Evolutionary conservation across 2,888 invertebrate genomes (phyloP).

Genomic region (Lamproptera curius): DNA sequence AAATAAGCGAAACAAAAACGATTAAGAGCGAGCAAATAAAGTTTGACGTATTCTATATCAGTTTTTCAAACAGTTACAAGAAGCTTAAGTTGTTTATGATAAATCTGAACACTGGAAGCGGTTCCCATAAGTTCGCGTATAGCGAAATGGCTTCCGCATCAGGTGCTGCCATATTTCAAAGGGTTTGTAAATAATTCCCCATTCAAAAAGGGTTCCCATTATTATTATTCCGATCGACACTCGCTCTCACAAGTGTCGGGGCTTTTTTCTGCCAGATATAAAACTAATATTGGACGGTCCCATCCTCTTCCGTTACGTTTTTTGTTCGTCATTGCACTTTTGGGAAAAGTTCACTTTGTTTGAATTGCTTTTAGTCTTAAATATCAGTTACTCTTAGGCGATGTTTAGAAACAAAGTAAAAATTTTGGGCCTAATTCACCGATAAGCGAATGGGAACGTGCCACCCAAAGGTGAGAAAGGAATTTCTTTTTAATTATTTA

Average conservation of each 20-base stretch:
- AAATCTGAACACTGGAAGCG: too few relatives aligned
- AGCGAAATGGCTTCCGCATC: conserved; percentile 73
- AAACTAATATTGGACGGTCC: conserved; percentile 77
- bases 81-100: too few relatives aligned
- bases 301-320: conserved; percentile 75
- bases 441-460: conserved; percentile 50
- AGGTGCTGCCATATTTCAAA: conserved; percentile 63
- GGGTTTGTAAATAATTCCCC: conserved; percentile 57
- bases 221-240: conserved; percentile 72
- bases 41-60: too few relatives aligned
- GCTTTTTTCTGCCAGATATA: conserved; percentile 69
- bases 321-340: conserved; percentile 60
- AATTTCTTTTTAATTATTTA: conserved; percentile 57
- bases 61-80: too few relatives aligned
- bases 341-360: too few relatives aligned
- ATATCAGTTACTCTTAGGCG: conserved; percentile 53
- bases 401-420: conserved; percentile 33
- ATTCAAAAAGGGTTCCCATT: conserved; percentile 62
- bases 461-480: conserved; percentile 66
- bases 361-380: conserved; percentile 46
- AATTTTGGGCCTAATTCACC: conserved; percentile 33
- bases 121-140: conserved; percentile 19
- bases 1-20: too few relatives aligned
- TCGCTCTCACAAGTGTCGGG: conserved; percentile 65
- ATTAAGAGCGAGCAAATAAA: too few relatives aligned